Evolutionary conservation across 2,888 invertebrate genomes (phyloP), one percentile per base, ranked within the genome.

Genomic region (Pecten maximus): DNA sequence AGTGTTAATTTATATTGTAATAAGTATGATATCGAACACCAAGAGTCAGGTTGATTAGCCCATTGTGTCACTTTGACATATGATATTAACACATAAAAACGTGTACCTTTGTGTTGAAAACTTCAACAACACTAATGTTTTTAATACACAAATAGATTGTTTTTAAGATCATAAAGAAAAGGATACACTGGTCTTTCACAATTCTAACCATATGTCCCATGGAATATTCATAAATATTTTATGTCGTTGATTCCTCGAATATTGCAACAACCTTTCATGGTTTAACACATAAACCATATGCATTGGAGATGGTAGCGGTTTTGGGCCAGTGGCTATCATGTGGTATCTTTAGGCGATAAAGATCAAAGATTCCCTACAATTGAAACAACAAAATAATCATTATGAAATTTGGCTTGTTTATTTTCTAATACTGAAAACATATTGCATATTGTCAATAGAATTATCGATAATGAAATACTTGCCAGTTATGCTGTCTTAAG

Each of bases 21-120:
- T 74, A 35, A 74, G 35, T 60, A 28, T 60, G 60, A 28, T 60
- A 60, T 60, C 35, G 74, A 74, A 74, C 74, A 74, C 74, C 74
- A 12, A 35, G 28, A 35, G 28, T 8, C 10, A 35, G 23, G 12
- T 74, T 74, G 74, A 35, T 74, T 12, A 35, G 74, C 35, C 23
- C 35, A 35, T 74, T 74, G 74, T 74, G 74, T 12, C 35, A 74
- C 28, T 74, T 35, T 35, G 74, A 74, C 74, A 74, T 74, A 74
- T 74, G 35, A 35, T 74, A 74, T 74, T 74, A 74, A 74, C 74
- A 35, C 35, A 60, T n/a, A 60, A 60, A 23, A 60, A 60, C n/a
- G 15, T 74, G 12, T 35, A 3, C 23, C 12, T 74, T 6, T 35
- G 35, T 28, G 15, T 74, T 74, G 74, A 74, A 74, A 28, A 35